Percentiles rank a stretch among this genome's conserved stretches.
Evolutionary conservation across 2,888 invertebrate genomes (phyloP).

Genomic region (Cephus pygmeus): DNA sequence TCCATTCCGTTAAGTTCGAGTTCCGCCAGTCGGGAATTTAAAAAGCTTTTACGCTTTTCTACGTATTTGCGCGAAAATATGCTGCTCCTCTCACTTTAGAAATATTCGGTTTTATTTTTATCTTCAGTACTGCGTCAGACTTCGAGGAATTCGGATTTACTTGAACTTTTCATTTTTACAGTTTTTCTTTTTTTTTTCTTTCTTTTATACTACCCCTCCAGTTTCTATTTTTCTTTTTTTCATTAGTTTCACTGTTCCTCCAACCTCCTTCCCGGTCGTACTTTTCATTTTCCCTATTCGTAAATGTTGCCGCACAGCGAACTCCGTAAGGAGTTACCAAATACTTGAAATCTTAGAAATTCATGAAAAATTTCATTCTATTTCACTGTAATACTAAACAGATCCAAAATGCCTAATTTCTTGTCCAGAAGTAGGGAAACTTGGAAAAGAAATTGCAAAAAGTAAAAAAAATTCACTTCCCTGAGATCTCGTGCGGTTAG

Average conservation of each 20-base stretch:
- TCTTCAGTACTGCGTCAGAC: background rate
- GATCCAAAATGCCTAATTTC: background rate
- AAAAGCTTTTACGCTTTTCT: background rate
- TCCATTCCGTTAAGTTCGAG: background rate
- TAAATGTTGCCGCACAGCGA: background rate
- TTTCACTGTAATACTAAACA: background rate
- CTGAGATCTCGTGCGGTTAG: background rate
- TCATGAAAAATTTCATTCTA: background rate
- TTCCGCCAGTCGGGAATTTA: background rate
- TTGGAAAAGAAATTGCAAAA: background rate
- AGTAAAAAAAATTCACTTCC: background rate
- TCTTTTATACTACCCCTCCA: background rate
- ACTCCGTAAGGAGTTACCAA: background rate
- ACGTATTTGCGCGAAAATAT: background rate
- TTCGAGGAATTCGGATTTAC: background rate
- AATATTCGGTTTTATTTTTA: background rate
- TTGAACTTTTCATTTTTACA: background rate
- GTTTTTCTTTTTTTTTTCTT: too few relatives aligned
- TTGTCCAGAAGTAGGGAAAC: too few relatives aligned
- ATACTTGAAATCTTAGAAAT: background rate
- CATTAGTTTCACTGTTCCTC: background rate
- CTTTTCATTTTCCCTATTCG: background rate
- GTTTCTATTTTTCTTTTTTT: background rate
- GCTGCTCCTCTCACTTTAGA: background rate
- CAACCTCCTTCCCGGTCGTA: background rate